A percentile compares a stretch with the other conserved stretches of the same genome.
phyloP scores from a whole-genome alignment of 2,113 vertebrate species.

The Tympanuchus pallidicinctus region DNA sequence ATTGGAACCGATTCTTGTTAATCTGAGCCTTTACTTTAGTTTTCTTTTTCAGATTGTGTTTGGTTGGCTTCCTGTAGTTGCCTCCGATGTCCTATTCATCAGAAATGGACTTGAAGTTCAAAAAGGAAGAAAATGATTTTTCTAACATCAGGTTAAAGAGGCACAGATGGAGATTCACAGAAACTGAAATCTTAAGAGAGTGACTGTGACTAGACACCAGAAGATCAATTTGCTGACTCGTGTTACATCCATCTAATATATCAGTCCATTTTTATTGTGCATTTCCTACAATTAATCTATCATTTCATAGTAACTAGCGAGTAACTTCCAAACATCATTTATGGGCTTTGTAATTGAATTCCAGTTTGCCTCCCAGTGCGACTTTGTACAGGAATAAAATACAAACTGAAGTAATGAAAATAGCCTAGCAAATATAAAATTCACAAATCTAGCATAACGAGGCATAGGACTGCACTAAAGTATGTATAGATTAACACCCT shows the following conservation, averaged over 20 bases:
- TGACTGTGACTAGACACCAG: neutral
- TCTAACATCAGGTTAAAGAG: neutral
- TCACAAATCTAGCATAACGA: neutral
- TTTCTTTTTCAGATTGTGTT: neutral
- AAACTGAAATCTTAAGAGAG: neutral
- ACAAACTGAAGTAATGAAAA: neutral
- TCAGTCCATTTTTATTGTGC: neutral
- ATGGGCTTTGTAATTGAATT: neutral
- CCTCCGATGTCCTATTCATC: neutral
- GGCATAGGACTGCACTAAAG: neutral
- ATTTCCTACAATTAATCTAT: neutral
- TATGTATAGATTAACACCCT: neutral
- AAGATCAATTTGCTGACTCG: neutral
- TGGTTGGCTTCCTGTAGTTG: neutral
- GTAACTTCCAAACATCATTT: neutral
- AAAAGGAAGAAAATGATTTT: neutral
- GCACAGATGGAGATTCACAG: neutral
- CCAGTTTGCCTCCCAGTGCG: neutral
- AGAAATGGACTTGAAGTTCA: neutral
- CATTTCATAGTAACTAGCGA: neutral
- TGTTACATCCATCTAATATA: neutral
- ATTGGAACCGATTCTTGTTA: neutral
- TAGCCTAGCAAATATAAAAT: neutral
- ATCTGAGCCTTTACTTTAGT: neutral
- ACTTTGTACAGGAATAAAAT: neutral